Conservation (phyloP, 2,113 vertebrate genomes). For the Eudyptes chrysolophus region DNA sequence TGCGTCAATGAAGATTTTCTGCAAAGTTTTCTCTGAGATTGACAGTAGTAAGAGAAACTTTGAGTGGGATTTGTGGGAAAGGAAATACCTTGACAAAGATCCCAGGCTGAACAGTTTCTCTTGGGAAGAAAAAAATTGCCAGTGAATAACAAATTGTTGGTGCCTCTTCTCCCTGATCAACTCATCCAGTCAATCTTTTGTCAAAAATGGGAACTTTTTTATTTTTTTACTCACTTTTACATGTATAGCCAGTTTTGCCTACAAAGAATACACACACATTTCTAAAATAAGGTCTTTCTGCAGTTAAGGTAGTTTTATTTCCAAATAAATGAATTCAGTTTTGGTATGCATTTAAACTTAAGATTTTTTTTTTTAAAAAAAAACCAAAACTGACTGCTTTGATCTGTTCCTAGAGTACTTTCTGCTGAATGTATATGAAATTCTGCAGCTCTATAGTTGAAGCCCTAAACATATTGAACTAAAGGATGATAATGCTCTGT, state of each 20-base stretch:
- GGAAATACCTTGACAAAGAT: background rate
- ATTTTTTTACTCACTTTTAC: background rate
- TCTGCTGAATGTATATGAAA: background rate
- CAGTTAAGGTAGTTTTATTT: background rate
- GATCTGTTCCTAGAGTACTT: background rate
- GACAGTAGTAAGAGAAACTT: background rate
- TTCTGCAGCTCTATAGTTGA: background rate
- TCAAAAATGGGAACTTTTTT: background rate
- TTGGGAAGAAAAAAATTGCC: background rate
- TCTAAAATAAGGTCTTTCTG: background rate
- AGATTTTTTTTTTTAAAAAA: background rate
- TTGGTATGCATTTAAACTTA: background rate
- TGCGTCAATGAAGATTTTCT: background rate
- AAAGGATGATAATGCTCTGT: background rate
- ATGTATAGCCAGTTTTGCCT: background rate
- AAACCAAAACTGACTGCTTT: background rate
- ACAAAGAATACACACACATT: background rate
- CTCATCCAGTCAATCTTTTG: background rate
- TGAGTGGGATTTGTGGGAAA: background rate
- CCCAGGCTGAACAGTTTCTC: background rate
- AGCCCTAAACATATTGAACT: background rate
- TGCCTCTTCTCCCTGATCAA: background rate
- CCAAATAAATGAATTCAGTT: background rate
- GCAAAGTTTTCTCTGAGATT: background rate
- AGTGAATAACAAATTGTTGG: background rate